Percentiles rank a stretch among this genome's conserved stretches.
Evolutionary conservation across 2,888 invertebrate species (phyloP).

Genomic region (Selenia dentaria): DNA sequence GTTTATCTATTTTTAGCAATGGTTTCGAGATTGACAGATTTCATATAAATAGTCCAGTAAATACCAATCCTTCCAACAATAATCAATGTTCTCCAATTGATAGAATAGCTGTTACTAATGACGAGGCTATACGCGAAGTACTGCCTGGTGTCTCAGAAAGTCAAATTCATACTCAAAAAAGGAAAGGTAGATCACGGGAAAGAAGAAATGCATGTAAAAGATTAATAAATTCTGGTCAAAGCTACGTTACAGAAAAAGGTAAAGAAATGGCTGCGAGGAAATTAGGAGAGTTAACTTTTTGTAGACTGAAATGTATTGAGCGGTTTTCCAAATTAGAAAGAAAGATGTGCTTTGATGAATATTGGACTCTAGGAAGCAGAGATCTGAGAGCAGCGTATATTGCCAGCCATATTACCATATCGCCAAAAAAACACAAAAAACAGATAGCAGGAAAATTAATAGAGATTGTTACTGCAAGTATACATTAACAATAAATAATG

Average conservation of each 20-base stretch:
- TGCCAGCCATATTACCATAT: slow-evolving; percentile 17
- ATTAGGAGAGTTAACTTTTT: slow-evolving; percentile 10
- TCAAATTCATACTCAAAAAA: neutral
- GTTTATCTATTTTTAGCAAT: slow-evolving; percentile 8
- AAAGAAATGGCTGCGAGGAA: slow-evolving; percentile 8
- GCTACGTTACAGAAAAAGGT: slow-evolving; percentile 19
- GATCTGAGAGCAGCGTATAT: slow-evolving; percentile 18
- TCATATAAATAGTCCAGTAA: slow-evolving; percentile 8
- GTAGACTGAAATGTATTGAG: slow-evolving; percentile 20
- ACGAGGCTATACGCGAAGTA: slow-evolving; percentile 7
- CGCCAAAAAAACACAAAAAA: slow-evolving; percentile 23
- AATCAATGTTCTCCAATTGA: slow-evolving; percentile 1
- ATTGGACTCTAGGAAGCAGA: slow-evolving; percentile 22
- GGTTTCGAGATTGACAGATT: slow-evolving; percentile 8
- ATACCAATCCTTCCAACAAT: slow-evolving; percentile 8
- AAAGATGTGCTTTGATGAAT: slow-evolving; percentile 19
- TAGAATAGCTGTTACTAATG: slow-evolving; percentile 6
- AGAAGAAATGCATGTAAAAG: slow-evolving; percentile 12
- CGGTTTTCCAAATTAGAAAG: slow-evolving; percentile 17
- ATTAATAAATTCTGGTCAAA: slow-evolving; percentile 18
- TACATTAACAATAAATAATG: too few species aligned
- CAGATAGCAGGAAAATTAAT: slow-evolving; percentile 11
- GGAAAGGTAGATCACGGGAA: neutral
- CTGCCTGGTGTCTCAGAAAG: slow-evolving; percentile 4
- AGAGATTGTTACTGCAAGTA: slow-evolving; percentile 10